phyloP scores from a whole-genome alignment of 2,888 invertebrate species.

The Conops quadrifasciatus region DNA sequence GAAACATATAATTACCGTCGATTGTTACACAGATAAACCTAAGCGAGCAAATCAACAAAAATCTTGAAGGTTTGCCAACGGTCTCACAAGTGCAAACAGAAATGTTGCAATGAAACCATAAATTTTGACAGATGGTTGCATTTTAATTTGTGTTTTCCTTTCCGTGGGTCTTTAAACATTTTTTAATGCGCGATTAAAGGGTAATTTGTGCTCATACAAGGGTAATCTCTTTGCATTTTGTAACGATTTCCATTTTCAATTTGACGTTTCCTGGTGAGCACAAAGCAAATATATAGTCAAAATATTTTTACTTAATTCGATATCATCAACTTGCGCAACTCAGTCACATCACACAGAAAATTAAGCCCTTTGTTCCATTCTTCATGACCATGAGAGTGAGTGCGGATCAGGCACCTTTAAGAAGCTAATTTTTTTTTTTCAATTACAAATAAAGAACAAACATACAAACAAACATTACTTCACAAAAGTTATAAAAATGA shows the following conservation, averaged over 20 bases:
- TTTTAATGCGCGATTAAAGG: constrained; percentile 55
- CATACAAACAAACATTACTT: no score
- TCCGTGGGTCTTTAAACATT: constrained; percentile 46
- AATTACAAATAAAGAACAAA: no score
- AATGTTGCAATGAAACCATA: constrained; percentile 44
- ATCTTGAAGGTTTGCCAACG: constrained; percentile 38
- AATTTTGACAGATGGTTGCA: constrained; percentile 64
- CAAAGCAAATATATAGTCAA: constrained; percentile 53
- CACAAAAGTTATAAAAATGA: no score
- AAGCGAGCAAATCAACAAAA: constrained; percentile 37
- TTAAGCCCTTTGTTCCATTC: no score
- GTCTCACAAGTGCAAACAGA: constrained; percentile 36
- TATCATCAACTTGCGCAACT: background rate
- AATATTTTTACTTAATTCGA: constrained; percentile 52
- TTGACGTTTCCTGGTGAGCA: constrained; percentile 48
- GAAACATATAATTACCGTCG: constrained; percentile 45
- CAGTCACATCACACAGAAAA: background rate
- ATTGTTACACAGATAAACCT: constrained; percentile 32
- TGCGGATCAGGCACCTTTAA: no score
- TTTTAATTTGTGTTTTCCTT: constrained; percentile 56
- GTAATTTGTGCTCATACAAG: constrained; percentile 53
- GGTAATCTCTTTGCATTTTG: constrained; percentile 34
- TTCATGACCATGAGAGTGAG: no score
- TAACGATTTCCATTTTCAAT: constrained; percentile 46
- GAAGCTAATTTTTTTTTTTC: no score